Base-by-base conservation (phyloP, 2,888 invertebrate species). In the Campoplex capitator region DNA sequence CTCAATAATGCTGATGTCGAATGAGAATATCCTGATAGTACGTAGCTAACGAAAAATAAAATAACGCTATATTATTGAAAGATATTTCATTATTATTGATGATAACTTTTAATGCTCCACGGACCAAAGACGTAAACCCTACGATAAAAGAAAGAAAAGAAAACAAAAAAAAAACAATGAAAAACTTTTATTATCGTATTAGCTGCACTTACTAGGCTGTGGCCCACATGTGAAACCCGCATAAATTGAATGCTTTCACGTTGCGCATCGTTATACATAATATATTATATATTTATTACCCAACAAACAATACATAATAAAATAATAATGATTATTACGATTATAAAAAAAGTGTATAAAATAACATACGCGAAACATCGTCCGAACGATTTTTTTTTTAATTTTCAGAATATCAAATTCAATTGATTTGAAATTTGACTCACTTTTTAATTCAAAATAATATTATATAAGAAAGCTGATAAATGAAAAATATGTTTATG, bases 71-170 rank as follows among this genome's bases (percentile, higher is more conserved):
- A 76, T 82, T 79, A 88, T 86, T 84, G 80, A 87, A 67, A 54
- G 51, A 88, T 85, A 85, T 74, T 86, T 79, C 23, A 88, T 86
- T 85, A 85, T 76, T 28, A 91, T 92, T 86, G 88, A 90, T 90
- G 90, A 91, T 91, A 91, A 90, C 88, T 89, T 92, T 91, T 89
- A 91, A 93, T 89, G 90, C 91, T 92, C 92, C 91, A 93, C 92
- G 93, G 93, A 93, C 93, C 93, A 93, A 89, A 83, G 89, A 91
- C 89, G 88, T 91, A 91, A 87, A 91, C 91, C 90, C 90, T 92
- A 92, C 79, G 86, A 65, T 68, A 79, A 73, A 28, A 73, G 81
- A 23, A 28, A 58, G 67, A 71, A 80, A 23, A 42, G 51, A 73
- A 51, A 23, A 23, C 23, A 80, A 62, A 71, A 80, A 62, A 71